A percentile compares a stretch with the other conserved stretches of the same genome.
Conservation (phyloP, 1,140 invertebrate species). For the Oryzaephilus surinamensis region DNA sequence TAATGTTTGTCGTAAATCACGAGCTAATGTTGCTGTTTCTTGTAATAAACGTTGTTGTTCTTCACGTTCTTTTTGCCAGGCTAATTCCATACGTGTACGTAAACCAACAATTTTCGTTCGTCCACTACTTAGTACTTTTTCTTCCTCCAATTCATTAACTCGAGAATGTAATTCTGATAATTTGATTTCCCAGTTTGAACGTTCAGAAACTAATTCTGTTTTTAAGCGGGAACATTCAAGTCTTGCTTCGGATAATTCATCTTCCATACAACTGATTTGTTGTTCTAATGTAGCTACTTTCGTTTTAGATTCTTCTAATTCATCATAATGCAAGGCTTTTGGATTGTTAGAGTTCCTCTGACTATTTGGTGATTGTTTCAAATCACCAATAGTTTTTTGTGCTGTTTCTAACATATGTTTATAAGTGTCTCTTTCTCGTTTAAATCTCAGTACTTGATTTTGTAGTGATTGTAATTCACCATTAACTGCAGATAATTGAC, state of each 20-base stretch:
- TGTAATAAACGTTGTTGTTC: slow-evolving; percentile 82
- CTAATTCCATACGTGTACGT: slow-evolving; percentile 80
- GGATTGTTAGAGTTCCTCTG: slow-evolving; percentile 28
- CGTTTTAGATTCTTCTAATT: slow-evolving; percentile 52
- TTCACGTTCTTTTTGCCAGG: slow-evolving; percentile 91
- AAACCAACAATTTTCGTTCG: slow-evolving; percentile 74
- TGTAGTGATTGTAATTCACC: slow-evolving; percentile 80
- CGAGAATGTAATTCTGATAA: slow-evolving; percentile 81
- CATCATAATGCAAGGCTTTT: slow-evolving; percentile 35
- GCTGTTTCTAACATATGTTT: slow-evolving; percentile 83
- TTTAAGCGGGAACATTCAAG: slow-evolving; percentile 75
- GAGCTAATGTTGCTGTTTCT: slow-evolving; percentile 82
- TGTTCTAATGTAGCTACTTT: slow-evolving; percentile 64
- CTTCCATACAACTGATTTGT: slow-evolving; percentile 74
- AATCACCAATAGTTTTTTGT: slow-evolving; percentile 68
- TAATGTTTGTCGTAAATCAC: slow-evolving; percentile 76
- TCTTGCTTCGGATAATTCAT: slow-evolving; percentile 75
- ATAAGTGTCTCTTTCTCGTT: slow-evolving; percentile 80
- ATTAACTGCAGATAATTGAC: slow-evolving; percentile 70
- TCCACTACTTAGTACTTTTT: slow-evolving; percentile 64
- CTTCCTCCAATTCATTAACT: slow-evolving; percentile 85
- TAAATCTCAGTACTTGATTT: slow-evolving; percentile 65
- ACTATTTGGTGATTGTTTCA: slow-evolving; percentile 44
- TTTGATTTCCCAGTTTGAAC: slow-evolving; percentile 78
- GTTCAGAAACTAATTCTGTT: slow-evolving; percentile 81